Conservation (phyloP, 2,888 invertebrate genomes). For the Watsonalla binaria region DNA sequence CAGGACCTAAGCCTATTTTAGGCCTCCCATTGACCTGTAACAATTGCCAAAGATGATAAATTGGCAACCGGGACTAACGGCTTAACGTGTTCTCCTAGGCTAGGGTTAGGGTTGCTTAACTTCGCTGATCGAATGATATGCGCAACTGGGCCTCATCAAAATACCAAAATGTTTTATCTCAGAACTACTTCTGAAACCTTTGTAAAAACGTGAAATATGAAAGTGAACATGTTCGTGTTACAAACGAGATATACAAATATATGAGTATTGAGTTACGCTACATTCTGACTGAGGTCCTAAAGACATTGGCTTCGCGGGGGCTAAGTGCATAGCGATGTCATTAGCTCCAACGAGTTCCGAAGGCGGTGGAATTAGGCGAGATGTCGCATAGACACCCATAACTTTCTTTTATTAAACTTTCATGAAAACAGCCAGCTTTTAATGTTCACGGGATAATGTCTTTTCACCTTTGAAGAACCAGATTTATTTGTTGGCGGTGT, state of each 20-base stretch:
- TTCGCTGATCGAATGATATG: no score
- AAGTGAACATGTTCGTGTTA: no score
- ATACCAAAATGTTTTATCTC: no score
- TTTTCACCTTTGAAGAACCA: neutral
- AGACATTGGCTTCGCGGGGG: slow-evolving; percentile 21
- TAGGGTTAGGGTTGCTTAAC: no score
- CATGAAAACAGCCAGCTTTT: slow-evolving; percentile 11
- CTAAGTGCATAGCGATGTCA: slow-evolving; percentile 61
- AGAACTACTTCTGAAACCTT: no score
- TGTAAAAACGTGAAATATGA: neutral
- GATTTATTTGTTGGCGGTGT: no score
- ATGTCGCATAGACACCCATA: slow-evolving; percentile 35
- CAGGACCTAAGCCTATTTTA: no score
- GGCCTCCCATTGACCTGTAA: no score
- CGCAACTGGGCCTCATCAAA: no score
- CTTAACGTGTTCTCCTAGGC: no score
- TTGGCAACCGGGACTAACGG: no score
- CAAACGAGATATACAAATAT: neutral
- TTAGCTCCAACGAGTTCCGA: slow-evolving; percentile 40
- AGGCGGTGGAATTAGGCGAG: slow-evolving; percentile 32
- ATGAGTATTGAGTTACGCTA: neutral
- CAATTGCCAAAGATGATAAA: no score
- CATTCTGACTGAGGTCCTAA: slow-evolving; percentile 21
- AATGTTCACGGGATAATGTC: neutral
- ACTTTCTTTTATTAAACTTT: slow-evolving; percentile 26